A percentile compares a stretch with the other conserved stretches of the same genome.
These are phyloP conservation scores for Aeoliscus strigatus DNA, from an alignment of 2,797 vertebrate species.

Conservation along the genomic window DNA sequence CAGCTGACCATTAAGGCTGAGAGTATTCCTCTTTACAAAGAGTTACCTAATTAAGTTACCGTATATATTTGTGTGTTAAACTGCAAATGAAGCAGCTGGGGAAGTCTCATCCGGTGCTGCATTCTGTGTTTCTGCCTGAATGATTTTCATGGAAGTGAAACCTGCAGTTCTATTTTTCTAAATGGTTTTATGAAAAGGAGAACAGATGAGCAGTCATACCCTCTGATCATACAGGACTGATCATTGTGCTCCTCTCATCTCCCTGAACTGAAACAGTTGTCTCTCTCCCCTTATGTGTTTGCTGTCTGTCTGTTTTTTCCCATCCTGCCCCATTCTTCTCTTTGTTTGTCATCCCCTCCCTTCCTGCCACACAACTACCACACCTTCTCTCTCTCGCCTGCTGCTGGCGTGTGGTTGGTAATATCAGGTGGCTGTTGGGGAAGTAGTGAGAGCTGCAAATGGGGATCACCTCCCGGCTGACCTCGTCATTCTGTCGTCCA, in stretches of 20 bases:
- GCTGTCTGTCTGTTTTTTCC: constrained; percentile 48
- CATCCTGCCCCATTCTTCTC: constrained; percentile 7
- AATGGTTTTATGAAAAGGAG: constrained; percentile 82
- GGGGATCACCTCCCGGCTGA: constrained; percentile 99
- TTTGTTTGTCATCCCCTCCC: constrained; percentile 31
- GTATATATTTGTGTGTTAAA: too few species aligned
- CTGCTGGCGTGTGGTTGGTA: constrained; percentile 77
- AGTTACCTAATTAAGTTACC: too few species aligned
- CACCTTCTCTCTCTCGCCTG: constrained; percentile 68
- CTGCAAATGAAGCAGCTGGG: too few species aligned
- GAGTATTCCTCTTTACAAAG: too few species aligned
- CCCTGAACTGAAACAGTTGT: constrained; percentile 67
- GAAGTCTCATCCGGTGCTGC: too few species aligned
- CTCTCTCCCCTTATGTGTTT: constrained; percentile 66
- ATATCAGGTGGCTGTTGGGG: constrained; percentile 94
- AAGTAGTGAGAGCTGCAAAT: constrained; percentile 98
- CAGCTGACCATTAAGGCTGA: too few species aligned
- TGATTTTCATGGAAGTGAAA: too few species aligned
- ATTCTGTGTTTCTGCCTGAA: too few species aligned
- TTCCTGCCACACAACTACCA: constrained; percentile 66
- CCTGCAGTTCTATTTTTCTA: constrained; percentile 14
- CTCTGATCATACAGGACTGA: constrained; percentile 48
- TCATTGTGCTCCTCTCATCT: constrained; percentile 54
- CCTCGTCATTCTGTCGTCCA: constrained; percentile 99
- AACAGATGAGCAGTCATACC: constrained; percentile 48